Evolutionary conservation across 1,140 invertebrate genomes (phyloP), one percentile per base, ranked within the genome.

Genomic region (Drosophila quadrilineata): DNA sequence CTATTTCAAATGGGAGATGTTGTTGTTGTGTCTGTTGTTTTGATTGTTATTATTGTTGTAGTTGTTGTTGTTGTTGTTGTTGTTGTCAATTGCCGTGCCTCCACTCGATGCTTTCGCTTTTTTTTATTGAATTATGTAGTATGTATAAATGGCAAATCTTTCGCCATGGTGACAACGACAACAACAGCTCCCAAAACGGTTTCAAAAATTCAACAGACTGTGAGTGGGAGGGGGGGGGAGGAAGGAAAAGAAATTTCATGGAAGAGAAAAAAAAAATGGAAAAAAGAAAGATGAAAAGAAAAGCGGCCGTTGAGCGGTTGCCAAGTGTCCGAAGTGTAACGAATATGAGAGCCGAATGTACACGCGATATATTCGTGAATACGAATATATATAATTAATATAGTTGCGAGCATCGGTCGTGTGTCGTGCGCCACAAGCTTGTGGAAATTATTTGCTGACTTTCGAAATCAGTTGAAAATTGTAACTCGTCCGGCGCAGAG

Each of bases 401-500:
- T 45, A 70, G 63, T 70, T 59, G 40, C 19, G 26, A 50, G 28
- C 26, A 43, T 53, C 33, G 43, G 63, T 36, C 45, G 75, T 43
- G n/a, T n/a, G n/a, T 41, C 10, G 6, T 26, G 40, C 10, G 24
- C 3, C 12, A 12, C 10, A 4, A 4, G 57, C 26, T 67, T 8
- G 48, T 63, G 59, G 54, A 79, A 79, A 74, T 69, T 21, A 74
- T 71, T 84, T 74, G 41, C 68, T 71, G 28, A 59, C 60, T 72
- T 69, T 85, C 62, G 60, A 87, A 86, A 75, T 86, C 80, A 86
- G 80, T 86, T 86, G 58, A 70, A 75, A 73, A 66, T 35, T 65
- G 71, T 58, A 65, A 70, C 59, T 85, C 71, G 80, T 45, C n/a
- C n/a, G 56, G 63, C 50, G 48, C 36, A 45, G 48, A 48, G 67